Base-by-base conservation (phyloP, 2,797 vertebrate genomes). In the Pangasius macronema region DNA sequence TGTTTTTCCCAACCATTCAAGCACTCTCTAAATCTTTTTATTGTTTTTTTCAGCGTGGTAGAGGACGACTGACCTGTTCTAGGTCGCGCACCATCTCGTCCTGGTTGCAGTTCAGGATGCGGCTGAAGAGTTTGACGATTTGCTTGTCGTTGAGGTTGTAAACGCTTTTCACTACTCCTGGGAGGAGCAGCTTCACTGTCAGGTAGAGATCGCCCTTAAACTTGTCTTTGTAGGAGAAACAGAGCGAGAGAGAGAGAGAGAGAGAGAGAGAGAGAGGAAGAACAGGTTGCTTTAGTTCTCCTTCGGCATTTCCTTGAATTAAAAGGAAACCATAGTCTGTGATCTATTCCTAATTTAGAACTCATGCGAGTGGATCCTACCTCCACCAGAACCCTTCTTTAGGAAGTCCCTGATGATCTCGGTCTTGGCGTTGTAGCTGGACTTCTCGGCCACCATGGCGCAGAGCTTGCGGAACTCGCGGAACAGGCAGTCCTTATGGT, bases 111-210 rank as follows among this genome's bases (percentile, higher is more conserved):
- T 94, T 97, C 94, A 99, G 98, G 88, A 98, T 97, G 82, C 98
- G 97, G 90, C 98, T 98, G 91, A 99, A 99, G 61, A 99, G 97
- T 91, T 99, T 99, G 20, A 99, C 98, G 18, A 99, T 99, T 95
- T 99, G 99, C 93, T 99, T 99, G 93, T 99, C 99, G 0, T 98
- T 99, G 88, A 99, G 96, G 95, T 99, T 99, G 93, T 99, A 99
- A 84, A 99, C 97, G 53, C 96, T 98, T 93, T 99, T 99, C 63
- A 99, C 93, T 46, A 99, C 98, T 0, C 99, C 98, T 0, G 99
- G 99, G 90, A 99, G 94, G 16, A 99, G 95, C 91, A 99, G 93
- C 92, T 99, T 99, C 91, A 99, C 96, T 0, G 97, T 99, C 91
- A 99, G 93, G 93, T 96, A 99, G 5, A 99, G 94, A 9, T 99